Evolutionary conservation across 2,797 vertebrate species (phyloP), one percentile per base, ranked within the genome.

Genomic region (Chaenodraco wilsoni): DNA sequence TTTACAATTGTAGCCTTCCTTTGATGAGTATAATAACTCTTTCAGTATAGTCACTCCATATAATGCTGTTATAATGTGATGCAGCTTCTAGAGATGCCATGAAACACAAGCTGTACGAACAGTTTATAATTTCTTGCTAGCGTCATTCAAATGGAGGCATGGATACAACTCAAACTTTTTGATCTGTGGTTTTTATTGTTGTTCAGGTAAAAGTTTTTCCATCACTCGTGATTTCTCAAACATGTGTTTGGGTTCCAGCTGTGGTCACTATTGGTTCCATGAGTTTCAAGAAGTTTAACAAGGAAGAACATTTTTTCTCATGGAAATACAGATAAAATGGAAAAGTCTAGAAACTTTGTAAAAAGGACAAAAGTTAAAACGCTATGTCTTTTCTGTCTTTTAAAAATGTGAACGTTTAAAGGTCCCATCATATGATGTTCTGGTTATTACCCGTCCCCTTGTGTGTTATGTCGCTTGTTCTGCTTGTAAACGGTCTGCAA

Each of bases 331-430:
- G 51, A 55, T 69, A 16, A 66, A 79, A 76, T 15, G 51, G 31
- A 77, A 81, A 83, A n/a, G 44, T 63, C 61, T 74, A 73, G 27
- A 72, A 74, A 69, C 31, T 71, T 70, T 37, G 62, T 37, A 55
- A 16, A 16, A 31, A 8, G 41, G 15, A 72, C 55, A 83, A 49
- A 60, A 23, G 52, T 69, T 69, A 1, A 7, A 43, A 48, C 33
- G 31, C 14, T 9, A 43, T 65, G 33, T 3, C 19, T 61, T 75
- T 60, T 67, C 57, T 2, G 2, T 9, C 46, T 13, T 62, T 78
- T 55, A 43, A 50, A 12, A 51, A 21, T 46, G 23, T 59, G 27
- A 27, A 27, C 27, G 27, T 27, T 27, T 27, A 27, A 27, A 27
- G 4, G 27, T 27, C 4, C 27, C 27, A 27, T 27, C 4, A 5